Percentiles rank a stretch among this genome's conserved stretches.
These are phyloP conservation scores for Lophochroa leadbeateri DNA, from an alignment of 2,113 vertebrate species.

Conservation along the genomic window DNA sequence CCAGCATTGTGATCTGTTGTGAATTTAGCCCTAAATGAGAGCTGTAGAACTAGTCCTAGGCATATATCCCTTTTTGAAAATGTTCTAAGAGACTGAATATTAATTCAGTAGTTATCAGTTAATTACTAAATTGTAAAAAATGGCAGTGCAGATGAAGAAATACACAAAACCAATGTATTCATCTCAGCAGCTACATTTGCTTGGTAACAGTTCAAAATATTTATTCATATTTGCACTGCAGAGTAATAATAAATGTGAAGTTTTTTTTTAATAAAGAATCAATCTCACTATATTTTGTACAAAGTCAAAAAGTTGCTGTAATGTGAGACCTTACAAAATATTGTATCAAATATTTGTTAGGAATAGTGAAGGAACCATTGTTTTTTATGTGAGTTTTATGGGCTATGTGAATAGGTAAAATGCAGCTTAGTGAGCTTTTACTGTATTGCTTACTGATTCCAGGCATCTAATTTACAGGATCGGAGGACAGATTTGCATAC, in stretches of 20 bases:
- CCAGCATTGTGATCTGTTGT: neutral
- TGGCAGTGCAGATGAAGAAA: slow-evolving; percentile 22
- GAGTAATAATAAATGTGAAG: slow-evolving; percentile 9
- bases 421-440: slow-evolving; percentile 29
- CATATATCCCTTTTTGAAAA: neutral
- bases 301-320: slow-evolving; percentile 23
- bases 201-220: slow-evolving; percentile 50
- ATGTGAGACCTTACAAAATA: slow-evolving; percentile 2
- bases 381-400: slow-evolving; percentile 41
- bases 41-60: neutral
- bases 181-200: slow-evolving; percentile 41
- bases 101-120: slow-evolving; percentile 30
- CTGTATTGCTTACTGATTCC: slow-evolving; percentile 34
- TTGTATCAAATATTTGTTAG: slow-evolving; percentile 25
- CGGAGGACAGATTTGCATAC: slow-evolving; percentile 40
- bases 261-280: slow-evolving; percentile 6
- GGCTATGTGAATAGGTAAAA: slow-evolving; percentile 23
- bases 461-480: slow-evolving; percentile 12
- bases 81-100: slow-evolving; percentile 9
- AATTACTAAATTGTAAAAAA: slow-evolving; percentile 35
- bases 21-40: neutral
- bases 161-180: slow-evolving; percentile 14
- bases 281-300: slow-evolving; percentile 6
- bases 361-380: neutral
- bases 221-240: slow-evolving; percentile 45